A percentile compares a stretch with the other conserved stretches of the same genome.
Conservation (phyloP, 2,113 vertebrate genomes). For the Rhinogobius similis region DNA sequence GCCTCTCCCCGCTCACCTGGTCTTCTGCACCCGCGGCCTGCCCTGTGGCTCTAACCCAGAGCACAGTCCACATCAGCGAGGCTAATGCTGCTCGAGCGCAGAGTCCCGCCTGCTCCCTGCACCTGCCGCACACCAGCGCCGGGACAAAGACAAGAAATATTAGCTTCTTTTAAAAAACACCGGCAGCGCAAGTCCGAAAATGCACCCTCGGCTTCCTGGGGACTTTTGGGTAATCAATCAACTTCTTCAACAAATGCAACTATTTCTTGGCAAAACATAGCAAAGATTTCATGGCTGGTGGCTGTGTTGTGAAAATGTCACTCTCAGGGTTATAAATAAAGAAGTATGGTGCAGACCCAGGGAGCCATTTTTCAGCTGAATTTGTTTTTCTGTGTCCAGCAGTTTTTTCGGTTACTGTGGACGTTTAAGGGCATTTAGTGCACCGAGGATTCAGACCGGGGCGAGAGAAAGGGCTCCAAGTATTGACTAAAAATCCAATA, state of each 20-base stretch:
- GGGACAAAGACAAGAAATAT: conserved; percentile 27
- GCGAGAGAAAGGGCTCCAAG: neutral
- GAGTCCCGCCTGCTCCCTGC: neutral
- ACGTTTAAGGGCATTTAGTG: neutral
- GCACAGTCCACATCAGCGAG: neutral
- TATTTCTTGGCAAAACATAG: conserved; percentile 45
- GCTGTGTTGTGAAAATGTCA: conserved; percentile 52
- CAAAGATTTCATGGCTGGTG: conserved; percentile 44
- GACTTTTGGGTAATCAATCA: conserved; percentile 38
- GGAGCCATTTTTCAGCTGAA: conserved; percentile 34
- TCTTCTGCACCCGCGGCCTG: neutral
- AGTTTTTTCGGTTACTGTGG: neutral
- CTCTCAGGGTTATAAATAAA: conserved; percentile 49
- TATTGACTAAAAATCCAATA: neutral
- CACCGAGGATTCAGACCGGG: neutral
- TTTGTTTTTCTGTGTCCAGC: conserved; percentile 30
- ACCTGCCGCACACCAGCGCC: conserved; percentile 13
- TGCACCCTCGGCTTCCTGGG: conserved; percentile 8
- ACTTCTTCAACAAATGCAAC: conserved; percentile 18
- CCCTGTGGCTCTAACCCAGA: neutral
- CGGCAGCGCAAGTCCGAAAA: neutral
- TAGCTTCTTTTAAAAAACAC: neutral
- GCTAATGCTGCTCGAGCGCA: neutral
- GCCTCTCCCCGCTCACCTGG: neutral
- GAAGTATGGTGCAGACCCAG: conserved; percentile 28